A percentile compares a stretch with the other conserved stretches of the same genome.
These are phyloP conservation scores for Mechanitis mazaeus DNA, from an alignment of 2,888 invertebrate genomes.

Conservation along the genomic window DNA sequence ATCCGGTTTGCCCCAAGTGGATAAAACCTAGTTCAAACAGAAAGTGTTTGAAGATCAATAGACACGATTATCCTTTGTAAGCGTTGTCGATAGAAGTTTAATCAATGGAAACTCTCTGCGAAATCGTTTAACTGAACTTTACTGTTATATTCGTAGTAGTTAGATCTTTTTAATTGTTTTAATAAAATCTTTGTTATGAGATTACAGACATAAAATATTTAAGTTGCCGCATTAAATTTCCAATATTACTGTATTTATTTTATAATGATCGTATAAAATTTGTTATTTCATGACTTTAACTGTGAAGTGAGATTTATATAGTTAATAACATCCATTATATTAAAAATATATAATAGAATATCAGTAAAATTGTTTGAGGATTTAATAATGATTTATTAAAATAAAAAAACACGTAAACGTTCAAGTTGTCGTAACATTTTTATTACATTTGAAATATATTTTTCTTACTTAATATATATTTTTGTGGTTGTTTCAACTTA, in stretches of 20 bases:
- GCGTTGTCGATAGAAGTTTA: not conserved
- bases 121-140: not conserved
- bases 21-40: conserved; percentile 15
- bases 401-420: too few relatives aligned
- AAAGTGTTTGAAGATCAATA: conserved; percentile 19
- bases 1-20: conserved; percentile 1
- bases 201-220: not conserved
- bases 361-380: too few relatives aligned
- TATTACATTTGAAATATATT: too few relatives aligned
- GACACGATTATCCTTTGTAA: conserved; percentile 12
- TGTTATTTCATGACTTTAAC: too few relatives aligned
- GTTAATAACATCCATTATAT: too few relatives aligned
- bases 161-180: not conserved
- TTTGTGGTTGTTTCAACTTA: too few relatives aligned
- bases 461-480: too few relatives aligned
- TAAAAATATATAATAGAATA: too few relatives aligned
- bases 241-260: not conserved
- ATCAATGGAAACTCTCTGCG: not conserved
- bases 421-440: too few relatives aligned
- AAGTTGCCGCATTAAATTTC: not conserved
- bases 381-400: too few relatives aligned
- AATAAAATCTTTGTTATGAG: not conserved
- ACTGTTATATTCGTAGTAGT: not conserved
- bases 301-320: too few relatives aligned
- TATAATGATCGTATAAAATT: too few relatives aligned